Conservation (phyloP, 2,888 invertebrate species). For the Prosapia bicincta region DNA sequence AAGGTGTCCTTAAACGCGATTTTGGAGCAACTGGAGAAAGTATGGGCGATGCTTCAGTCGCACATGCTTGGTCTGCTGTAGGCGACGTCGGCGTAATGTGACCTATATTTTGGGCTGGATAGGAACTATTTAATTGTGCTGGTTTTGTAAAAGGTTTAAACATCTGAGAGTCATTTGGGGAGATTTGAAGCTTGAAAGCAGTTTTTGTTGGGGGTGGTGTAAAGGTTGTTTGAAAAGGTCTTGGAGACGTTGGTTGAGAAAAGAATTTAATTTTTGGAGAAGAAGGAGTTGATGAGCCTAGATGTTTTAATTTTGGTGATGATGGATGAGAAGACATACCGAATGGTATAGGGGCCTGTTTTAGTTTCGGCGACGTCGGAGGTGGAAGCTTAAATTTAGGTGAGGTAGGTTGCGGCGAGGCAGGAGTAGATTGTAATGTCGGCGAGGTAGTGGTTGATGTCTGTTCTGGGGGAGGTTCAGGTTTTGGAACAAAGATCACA, state of each 20-base stretch:
- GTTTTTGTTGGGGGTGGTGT: constrained; percentile 34
- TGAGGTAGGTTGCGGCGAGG: constrained; percentile 41
- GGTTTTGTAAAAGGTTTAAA: constrained; percentile 29
- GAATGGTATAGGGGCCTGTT: constrained; percentile 35
- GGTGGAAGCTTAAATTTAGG: constrained; percentile 39
- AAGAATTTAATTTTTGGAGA: constrained; percentile 71
- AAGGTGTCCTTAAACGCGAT: constrained; percentile 21
- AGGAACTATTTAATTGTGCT: constrained; percentile 13
- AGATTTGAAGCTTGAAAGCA: constrained; percentile 32
- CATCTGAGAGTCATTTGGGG: constrained; percentile 28
- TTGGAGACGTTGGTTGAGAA: constrained; percentile 62
- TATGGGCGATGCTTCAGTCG: constrained; percentile 18
- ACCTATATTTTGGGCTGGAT: constrained; percentile 31
- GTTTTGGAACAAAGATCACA: constrained; percentile 86
- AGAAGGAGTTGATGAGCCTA: constrained; percentile 69
- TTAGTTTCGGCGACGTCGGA: constrained; percentile 39
- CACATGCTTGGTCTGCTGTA: constrained; percentile 28
- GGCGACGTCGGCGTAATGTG: constrained; percentile 37
- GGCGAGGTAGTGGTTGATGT: constrained; percentile 51
- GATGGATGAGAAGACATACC: constrained; percentile 40
- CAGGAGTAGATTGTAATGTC: constrained; percentile 45
- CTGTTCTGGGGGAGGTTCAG: constrained; percentile 55
- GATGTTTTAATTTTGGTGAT: constrained; percentile 40
- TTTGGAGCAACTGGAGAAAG: constrained; percentile 8
- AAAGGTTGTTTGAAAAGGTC: constrained; percentile 44